Evolutionary conservation across 2,888 invertebrate species (phyloP).

Genomic region (Mythimna impura): DNA sequence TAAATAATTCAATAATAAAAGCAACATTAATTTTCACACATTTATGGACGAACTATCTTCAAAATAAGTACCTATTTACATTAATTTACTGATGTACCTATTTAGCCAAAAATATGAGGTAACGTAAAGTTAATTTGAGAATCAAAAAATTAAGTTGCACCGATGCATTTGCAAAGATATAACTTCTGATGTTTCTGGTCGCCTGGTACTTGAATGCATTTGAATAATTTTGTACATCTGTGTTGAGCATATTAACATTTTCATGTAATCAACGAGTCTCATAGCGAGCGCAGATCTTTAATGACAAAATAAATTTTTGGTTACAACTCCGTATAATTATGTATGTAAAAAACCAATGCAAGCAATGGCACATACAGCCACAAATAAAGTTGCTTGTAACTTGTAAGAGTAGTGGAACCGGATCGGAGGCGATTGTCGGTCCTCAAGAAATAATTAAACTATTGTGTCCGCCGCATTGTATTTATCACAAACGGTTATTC

Average conservation of each 20-base stretch:
- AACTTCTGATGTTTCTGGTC: slow-evolving; percentile 35
- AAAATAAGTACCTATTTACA: neutral
- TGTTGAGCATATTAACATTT: slow-evolving; percentile 6
- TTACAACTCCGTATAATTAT: neutral
- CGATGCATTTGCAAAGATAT: slow-evolving; percentile 33
- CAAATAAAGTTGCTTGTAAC: slow-evolving; percentile 18
- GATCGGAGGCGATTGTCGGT: slow-evolving; percentile 37
- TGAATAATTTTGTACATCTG: slow-evolving; percentile 21
- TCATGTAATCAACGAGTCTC: neutral
- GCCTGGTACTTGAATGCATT: slow-evolving; percentile 49
- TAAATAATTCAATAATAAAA: slow-evolving; percentile 17
- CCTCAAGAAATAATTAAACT: slow-evolving; percentile 57
- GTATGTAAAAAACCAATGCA: slow-evolving; percentile 6
- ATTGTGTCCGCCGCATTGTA: slow-evolving; percentile 54
- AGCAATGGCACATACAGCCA: neutral
- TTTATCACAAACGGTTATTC: slow-evolving; percentile 42
- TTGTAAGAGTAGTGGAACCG: slow-evolving; percentile 33
- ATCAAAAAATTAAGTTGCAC: slow-evolving; percentile 35
- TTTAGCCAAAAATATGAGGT: slow-evolving; percentile 12
- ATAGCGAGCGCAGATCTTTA: neutral
- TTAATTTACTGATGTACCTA: slow-evolving; percentile 8
- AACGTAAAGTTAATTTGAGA: slow-evolving; percentile 5
- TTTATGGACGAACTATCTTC: slow-evolving; percentile 5
- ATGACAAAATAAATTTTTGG: neutral
- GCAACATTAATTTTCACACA: slow-evolving; percentile 2